A percentile compares a stretch with the other conserved stretches of the same genome.
Conservation (phyloP, 2,888 invertebrate genomes). For the Rotaria sp. region DNA sequence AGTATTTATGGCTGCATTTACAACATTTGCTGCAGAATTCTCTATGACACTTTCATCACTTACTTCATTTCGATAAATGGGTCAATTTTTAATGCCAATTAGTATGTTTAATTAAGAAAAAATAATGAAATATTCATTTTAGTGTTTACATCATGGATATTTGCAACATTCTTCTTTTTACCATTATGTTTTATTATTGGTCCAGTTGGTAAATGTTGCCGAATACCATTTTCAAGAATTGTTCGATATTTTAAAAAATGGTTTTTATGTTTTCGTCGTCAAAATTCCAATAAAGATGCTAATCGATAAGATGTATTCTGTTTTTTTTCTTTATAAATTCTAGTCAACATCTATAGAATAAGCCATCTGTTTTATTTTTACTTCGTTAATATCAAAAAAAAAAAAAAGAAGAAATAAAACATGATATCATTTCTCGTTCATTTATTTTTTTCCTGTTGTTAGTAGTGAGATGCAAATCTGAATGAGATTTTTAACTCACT, state of each 20-base stretch:
- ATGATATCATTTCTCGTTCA: no score
- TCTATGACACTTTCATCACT: slow-evolving; percentile 75
- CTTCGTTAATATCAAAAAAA: no score
- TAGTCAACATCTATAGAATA: no score
- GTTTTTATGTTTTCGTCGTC: background rate
- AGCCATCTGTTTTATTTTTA: no score
- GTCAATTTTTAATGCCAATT: slow-evolving; percentile 70
- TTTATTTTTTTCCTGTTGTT: no score
- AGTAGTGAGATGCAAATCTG: no score
- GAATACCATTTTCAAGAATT: background rate
- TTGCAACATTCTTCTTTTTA: slow-evolving; percentile 50
- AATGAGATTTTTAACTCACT: no score
- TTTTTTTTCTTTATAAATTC: no score
- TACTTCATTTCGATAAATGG: slow-evolving; percentile 80
- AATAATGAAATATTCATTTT: slow-evolving; percentile 60
- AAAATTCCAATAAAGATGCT: no score
- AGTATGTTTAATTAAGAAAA: slow-evolving; percentile 1
- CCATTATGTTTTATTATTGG: slow-evolving; percentile 42
- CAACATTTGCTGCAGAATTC: slow-evolving; percentile 74
- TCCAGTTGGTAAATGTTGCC: slow-evolving; percentile 40
- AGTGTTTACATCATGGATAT: slow-evolving; percentile 73
- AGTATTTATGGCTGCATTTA: slow-evolving; percentile 73
- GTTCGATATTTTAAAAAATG: background rate
- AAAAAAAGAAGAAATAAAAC: no score
- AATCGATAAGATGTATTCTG: no score